Base-by-base conservation (phyloP, 2,797 vertebrate genomes). In the Rachycentron canadum region DNA sequence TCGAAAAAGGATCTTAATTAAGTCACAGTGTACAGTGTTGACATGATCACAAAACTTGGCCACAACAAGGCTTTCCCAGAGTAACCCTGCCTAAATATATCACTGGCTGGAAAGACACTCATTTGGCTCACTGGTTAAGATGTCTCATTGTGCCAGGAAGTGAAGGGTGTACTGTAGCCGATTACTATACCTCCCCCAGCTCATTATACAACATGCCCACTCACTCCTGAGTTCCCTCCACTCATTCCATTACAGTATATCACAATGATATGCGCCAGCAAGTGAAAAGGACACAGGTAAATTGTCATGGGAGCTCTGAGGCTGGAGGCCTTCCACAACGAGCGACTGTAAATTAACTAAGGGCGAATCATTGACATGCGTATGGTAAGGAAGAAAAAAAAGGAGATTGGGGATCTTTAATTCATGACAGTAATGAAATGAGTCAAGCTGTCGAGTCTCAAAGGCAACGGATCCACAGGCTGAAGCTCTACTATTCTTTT, bases 391-490 rank as follows among this genome's bases (percentile, higher is more conserved):
- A 34, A 12, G 32, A 45, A 58, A 65, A 53, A 73, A 69, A 85
- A 56, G 52, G 72, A 74, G 82, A 90, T 88, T 75, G 82, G 50
- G 86, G 67, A 93, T 93, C 87, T 93, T 93, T 91, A 88, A 93
- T 93, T 94, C 91, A 92, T 94, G 86, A 84, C 79, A 76, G 87
- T 92, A 91, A 93, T 93, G 91, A 94, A 94, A 93, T 87, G 86
- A 91, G 81, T 88, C 91, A 89, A 92, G 90, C 86, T 87, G 86
- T 82, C 84, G 73, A 77, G 81, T 91, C 91, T 94, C 90, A 88
- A 86, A 92, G 90, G 90, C 78, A 63, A 65, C 3, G 2, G 67
- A 61, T 86, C 84, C 85, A 71, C 69, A 61, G 79, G 85, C 86
- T 56, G 72, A 52, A 65, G 70, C 76, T 70, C 87, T 50, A 69